Evolutionary conservation across 2,888 invertebrate species (phyloP), one percentile per base, ranked within the genome.

Genomic region (Cotesia congregata): DNA sequence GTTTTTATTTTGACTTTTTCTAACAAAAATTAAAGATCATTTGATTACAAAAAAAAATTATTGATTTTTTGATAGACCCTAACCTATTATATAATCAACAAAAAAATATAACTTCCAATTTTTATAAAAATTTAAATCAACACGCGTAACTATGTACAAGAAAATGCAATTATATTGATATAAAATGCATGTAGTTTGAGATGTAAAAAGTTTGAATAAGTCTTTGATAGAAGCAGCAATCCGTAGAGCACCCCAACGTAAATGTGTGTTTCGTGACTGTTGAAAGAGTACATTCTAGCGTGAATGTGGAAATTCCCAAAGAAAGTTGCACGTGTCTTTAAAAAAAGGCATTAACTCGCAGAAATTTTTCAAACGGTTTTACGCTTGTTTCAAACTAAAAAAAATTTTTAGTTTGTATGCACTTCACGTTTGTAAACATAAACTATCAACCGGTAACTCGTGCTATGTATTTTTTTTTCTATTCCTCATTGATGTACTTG

Each of bases 291-390:
- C 17, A 15, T 74, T 76, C 76, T 74, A 74, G 74, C 74, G 67
- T 78, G 72, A 75, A 75, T 65, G 74, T 59, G 17, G 20, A 67
- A 65, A 75, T 71, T n/a, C 71, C 71, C 71, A 73, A 74, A 78
- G 69, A 75, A 74, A 75, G 67, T 67, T 71, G 77, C 79, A 78
- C 78, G 79, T 77, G 75, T 75, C 77, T 68, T 70, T 70, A 79
- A 78, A 39, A 78, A 68, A 69, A 73, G 20, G 65, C 69, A 65
- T 79, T 67, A 41, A 79, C 68, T 74, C 65, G 77, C 17, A 68
- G 67, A 64, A 71, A 67, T 73, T n/a, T 78, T 65, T 59, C 59
- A 77, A 80, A 77, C 76, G 77, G 67, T 73, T 77, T 72, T 75
- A 20, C 70, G 50, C 9, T 50, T 50, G 50, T 50, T 50, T 50